These are phyloP conservation scores for Sternotherus odoratus DNA, from an alignment of 2,797 vertebrate species.

Conservation along the genomic window DNA sequence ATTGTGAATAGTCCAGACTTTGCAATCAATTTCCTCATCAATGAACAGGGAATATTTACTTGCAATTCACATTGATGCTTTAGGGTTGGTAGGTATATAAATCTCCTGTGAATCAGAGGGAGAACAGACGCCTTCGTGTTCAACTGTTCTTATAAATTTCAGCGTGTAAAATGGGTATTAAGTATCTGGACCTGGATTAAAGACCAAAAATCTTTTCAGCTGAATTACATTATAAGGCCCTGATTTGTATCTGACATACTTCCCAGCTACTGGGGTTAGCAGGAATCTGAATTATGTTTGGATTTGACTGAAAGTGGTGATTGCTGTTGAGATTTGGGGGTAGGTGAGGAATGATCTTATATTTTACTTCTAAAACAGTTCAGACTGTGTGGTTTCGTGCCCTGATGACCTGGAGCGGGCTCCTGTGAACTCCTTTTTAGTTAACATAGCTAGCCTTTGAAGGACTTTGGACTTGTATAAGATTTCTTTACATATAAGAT, in stretches of 20 bases:
- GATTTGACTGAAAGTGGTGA: background rate
- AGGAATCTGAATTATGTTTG: background rate
- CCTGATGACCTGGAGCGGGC: background rate
- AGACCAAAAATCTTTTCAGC: background rate
- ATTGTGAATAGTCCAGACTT: background rate
- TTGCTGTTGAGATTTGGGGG: background rate
- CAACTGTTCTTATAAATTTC: background rate
- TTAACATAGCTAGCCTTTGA: background rate
- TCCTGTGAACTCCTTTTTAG: background rate
- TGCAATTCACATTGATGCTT: background rate
- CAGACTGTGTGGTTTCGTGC: background rate
- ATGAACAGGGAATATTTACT: background rate
- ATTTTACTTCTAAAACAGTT: background rate
- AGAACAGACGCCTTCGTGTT: background rate
- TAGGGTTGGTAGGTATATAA: background rate
- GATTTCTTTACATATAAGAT: background rate
- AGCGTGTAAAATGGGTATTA: background rate
- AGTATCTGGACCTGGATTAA: background rate
- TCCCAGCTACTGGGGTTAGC: background rate
- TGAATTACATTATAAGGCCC: background rate
- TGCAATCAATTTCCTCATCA: background rate
- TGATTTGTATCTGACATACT: background rate
- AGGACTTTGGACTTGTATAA: background rate
- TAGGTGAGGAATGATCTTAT: background rate
- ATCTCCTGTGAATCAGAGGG: background rate